Conservation (phyloP, 2,888 invertebrate species). For the Lepidonotus clava region DNA sequence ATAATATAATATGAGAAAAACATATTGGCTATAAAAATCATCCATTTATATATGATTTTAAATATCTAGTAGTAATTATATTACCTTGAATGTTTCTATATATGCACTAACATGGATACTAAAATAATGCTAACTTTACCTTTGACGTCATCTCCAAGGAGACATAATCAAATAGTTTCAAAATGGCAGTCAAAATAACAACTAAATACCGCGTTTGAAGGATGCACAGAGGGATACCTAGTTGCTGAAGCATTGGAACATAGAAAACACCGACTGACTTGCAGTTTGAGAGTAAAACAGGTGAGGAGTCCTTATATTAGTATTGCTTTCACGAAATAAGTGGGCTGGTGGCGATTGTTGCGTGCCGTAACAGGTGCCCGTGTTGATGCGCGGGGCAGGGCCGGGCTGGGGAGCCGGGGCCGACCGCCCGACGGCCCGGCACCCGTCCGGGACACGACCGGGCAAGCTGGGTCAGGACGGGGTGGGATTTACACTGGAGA, state of each 20-base stretch:
- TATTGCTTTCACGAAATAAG: no score
- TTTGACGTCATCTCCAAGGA: constrained; percentile 58
- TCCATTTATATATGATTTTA: not conserved
- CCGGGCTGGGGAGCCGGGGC: not conserved
- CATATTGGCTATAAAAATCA: not conserved
- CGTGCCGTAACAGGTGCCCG: constrained; percentile 35
- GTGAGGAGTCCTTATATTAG: no score
- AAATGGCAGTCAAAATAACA: constrained; percentile 56
- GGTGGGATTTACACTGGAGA: no score
- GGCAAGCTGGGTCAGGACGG: not conserved
- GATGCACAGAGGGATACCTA: not conserved
- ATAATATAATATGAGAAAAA: not conserved
- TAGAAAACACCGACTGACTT: no score
- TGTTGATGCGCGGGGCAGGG: not conserved
- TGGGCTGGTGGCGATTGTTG: not conserved
- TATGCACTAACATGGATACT: not conserved
- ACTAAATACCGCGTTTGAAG: constrained; percentile 22
- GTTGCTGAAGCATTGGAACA: no score
- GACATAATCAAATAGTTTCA: constrained; percentile 57
- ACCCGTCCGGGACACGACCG: not conserved
- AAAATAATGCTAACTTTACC: not conserved
- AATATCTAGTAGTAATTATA: not conserved
- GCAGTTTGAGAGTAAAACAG: no score
- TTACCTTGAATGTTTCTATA: not conserved
- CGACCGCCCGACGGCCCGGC: not conserved